Conservation (phyloP, 2,888 invertebrate species). For the Pristionchus arcanus region DNA sequence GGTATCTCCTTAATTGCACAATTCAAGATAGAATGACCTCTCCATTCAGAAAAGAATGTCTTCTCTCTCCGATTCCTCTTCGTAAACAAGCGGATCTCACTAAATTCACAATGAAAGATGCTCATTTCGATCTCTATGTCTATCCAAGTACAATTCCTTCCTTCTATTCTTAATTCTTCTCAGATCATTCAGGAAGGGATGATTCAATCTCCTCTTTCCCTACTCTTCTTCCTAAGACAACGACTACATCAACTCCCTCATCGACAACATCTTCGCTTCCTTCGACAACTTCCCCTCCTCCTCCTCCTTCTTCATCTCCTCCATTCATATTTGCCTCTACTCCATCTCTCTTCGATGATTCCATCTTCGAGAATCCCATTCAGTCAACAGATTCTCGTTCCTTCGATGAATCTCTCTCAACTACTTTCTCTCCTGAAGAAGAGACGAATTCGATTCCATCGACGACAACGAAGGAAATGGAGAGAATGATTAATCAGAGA, state of each 20-base stretch:
- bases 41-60: conserved; percentile 7
- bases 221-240: conserved; percentile 18
- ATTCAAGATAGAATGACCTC: no score
- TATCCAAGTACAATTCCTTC: conserved; percentile 10
- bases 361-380: background rate
- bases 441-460: background rate
- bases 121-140: conserved; percentile 33
- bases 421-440: background rate
- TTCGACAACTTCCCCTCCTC: conserved; percentile 20
- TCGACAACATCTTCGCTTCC: background rate
- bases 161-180: background rate
- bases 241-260: background rate
- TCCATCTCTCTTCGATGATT: conserved; percentile 20
- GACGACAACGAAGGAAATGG: background rate
- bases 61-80: conserved; percentile 30
- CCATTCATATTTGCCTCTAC: conserved; percentile 32
- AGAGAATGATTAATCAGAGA: background rate
- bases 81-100: background rate
- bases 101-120: background rate
- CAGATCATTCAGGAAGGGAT: background rate
- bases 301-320: background rate
- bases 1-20: no score
- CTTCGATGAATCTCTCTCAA: background rate
- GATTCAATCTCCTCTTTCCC: background rate
- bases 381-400: background rate